phyloP scores from a whole-genome alignment of 2,888 invertebrate species.

The Lamellibrachia columna region DNA sequence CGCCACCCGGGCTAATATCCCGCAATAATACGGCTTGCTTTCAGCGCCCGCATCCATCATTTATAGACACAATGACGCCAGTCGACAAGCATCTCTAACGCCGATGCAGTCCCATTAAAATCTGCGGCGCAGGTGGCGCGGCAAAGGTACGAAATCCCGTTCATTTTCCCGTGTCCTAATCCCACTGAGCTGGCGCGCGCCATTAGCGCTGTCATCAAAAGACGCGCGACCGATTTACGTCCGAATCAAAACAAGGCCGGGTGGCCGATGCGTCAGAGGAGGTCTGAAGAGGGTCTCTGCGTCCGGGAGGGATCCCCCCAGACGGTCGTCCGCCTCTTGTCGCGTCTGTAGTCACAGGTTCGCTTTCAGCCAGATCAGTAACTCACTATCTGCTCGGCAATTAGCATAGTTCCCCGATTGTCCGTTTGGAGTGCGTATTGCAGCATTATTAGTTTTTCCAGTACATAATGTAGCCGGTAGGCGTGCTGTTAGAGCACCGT shows the following conservation, averaged over 20 bases:
- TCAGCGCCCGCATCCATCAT: conserved; percentile 7
- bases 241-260: conserved; percentile 1
- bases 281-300: background rate
- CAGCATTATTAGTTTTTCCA: background rate
- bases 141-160: conserved; percentile 16
- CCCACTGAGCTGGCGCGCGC: background rate
- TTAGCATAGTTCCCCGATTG: background rate
- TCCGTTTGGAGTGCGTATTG: conserved; percentile 6
- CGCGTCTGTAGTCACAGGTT: too few relatives aligned
- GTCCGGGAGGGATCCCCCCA: background rate
- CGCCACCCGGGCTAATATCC: background rate
- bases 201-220: background rate
- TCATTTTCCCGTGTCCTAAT: conserved; percentile 5
- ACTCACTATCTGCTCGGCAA: background rate
- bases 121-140: background rate
- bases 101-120: background rate
- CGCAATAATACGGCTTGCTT: background rate
- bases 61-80: background rate
- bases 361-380: background rate
- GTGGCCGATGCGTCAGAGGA: background rate
- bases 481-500: too few relatives aligned
- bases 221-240: conserved; percentile 11
- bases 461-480: too few relatives aligned
- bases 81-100: background rate
- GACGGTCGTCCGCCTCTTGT: too few relatives aligned